phyloP scores from a whole-genome alignment of 2,888 invertebrate genomes.

The Gandaritis pyraliata region DNA sequence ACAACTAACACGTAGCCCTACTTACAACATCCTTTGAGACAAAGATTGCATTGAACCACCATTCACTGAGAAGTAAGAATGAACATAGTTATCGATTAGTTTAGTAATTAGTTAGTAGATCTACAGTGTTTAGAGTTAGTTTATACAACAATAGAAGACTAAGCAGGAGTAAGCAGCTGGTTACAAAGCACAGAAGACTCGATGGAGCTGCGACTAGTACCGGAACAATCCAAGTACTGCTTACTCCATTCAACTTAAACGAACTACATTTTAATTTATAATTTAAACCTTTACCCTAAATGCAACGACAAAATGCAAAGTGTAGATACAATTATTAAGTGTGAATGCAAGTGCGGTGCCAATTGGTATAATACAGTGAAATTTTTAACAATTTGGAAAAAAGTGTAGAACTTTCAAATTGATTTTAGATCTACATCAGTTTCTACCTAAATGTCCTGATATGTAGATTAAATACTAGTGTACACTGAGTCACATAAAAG shows the following conservation, averaged over 20 bases:
- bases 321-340: slow-evolving; percentile 70
- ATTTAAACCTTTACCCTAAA: slow-evolving; percentile 56
- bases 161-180: slow-evolving; percentile 76
- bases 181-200: slow-evolving; percentile 40
- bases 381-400: slow-evolving; percentile 58
- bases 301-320: slow-evolving; percentile 77
- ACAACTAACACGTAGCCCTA: slow-evolving; percentile 65
- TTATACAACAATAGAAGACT: slow-evolving; percentile 74
- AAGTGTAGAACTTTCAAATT: slow-evolving; percentile 38
- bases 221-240: slow-evolving; percentile 54
- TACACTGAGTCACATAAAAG: slow-evolving; percentile 22
- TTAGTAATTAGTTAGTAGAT: slow-evolving; percentile 70
- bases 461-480: slow-evolving; percentile 39
- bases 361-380: slow-evolving; percentile 67
- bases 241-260: slow-evolving; percentile 70
- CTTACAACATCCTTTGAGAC: slow-evolving; percentile 72
- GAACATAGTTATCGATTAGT: slow-evolving; percentile 69
- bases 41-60: slow-evolving; percentile 84
- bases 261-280: slow-evolving; percentile 70
- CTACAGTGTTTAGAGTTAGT: slow-evolving; percentile 75
- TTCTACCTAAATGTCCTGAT: slow-evolving; percentile 38
- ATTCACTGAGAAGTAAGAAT: slow-evolving; percentile 66
- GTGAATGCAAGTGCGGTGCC: slow-evolving; percentile 77
- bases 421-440: slow-evolving; percentile 12
- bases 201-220: slow-evolving; percentile 16